These are phyloP conservation scores for Eulemur macaco DNA, from an alignment of 2,113 vertebrate species.

Conservation along the genomic window DNA sequence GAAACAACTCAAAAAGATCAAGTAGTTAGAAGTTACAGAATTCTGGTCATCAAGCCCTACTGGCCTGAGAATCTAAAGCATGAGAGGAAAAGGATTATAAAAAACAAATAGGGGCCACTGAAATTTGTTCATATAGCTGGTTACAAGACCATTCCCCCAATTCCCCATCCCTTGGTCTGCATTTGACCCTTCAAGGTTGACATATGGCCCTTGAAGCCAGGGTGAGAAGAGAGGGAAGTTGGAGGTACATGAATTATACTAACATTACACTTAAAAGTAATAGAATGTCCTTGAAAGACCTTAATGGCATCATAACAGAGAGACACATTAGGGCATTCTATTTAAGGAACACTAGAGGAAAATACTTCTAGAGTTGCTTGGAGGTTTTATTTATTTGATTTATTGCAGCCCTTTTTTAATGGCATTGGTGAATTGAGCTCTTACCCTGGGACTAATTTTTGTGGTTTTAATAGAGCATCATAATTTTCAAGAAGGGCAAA, in stretches of 20 bases:
- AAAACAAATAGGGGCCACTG: no score
- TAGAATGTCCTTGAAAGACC: constrained; percentile 33
- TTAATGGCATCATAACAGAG: background rate
- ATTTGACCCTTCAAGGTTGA: background rate
- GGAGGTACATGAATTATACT: background rate
- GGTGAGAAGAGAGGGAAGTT: background rate
- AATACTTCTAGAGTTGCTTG: background rate
- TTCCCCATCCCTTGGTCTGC: background rate
- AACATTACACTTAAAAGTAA: background rate
- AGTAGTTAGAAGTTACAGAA: no score
- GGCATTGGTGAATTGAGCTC: background rate
- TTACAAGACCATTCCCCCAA: background rate
- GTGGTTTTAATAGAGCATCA: background rate
- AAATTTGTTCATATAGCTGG: no score
- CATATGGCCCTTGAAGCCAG: background rate
- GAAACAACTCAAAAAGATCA: no score
- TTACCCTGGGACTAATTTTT: constrained; percentile 8
- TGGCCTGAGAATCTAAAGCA: no score
- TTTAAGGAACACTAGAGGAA: background rate
- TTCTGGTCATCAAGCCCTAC: no score
- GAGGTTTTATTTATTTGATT: constrained; percentile 8
- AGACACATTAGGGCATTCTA: background rate
- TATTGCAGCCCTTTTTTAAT: background rate
- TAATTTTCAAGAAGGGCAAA: constrained; percentile 4
- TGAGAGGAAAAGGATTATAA: no score